phyloP scores from a whole-genome alignment of 2,888 invertebrate species.

The Drosophila vallismaia region DNA sequence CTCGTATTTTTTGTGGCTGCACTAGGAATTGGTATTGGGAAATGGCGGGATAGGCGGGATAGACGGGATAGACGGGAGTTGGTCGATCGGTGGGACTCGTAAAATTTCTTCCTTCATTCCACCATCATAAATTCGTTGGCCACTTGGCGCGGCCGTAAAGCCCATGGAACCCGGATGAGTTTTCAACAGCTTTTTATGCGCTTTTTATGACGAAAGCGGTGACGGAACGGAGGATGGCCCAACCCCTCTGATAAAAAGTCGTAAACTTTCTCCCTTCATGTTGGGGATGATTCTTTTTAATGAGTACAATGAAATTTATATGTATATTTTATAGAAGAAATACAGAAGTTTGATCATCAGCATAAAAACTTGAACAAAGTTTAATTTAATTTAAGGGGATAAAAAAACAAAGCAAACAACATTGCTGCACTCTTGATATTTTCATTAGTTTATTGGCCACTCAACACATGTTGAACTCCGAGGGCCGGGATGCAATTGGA shows the following conservation, averaged over 20 bases:
- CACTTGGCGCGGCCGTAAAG: conserved; percentile 51
- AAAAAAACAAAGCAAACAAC: neutral
- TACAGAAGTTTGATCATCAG: neutral
- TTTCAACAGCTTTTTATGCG: conserved; percentile 69
- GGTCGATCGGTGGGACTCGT: conserved; percentile 47
- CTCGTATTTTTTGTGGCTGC: conserved; percentile 27
- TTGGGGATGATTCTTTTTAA: conserved; percentile 18
- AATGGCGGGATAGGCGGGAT: too few relatives aligned
- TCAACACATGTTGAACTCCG: conserved; percentile 6
- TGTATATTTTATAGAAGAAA: neutral
- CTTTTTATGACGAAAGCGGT: conserved; percentile 61
- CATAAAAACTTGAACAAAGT: neutral
- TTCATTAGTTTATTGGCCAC: conserved; percentile 1
- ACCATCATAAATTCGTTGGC: conserved; percentile 57
- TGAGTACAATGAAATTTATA: conserved; percentile 20
- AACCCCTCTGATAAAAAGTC: conserved; percentile 28
- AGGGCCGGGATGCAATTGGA: conserved; percentile 1
- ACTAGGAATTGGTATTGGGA: conserved; percentile 5
- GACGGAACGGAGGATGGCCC: conserved; percentile 9
- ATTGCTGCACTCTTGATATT: neutral
- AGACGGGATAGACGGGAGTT: neutral
- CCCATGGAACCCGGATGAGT: conserved; percentile 36
- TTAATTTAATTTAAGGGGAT: neutral
- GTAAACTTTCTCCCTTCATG: conserved; percentile 19
- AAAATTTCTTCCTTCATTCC: conserved; percentile 30